phyloP scores from a whole-genome alignment of 2,113 vertebrate genomes.

The Micronycteris hirsuta region DNA sequence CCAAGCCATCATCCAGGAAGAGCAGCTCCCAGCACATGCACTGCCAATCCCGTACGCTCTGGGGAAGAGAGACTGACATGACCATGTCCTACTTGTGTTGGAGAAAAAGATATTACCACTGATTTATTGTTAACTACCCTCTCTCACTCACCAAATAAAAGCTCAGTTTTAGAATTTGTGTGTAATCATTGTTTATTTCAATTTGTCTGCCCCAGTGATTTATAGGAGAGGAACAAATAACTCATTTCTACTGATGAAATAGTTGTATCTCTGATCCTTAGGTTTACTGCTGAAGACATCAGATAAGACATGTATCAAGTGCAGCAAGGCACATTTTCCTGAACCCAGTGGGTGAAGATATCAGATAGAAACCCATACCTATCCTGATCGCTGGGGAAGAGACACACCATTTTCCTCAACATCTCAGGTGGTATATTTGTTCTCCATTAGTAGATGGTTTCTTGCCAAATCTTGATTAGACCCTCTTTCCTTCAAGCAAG shows the following conservation, averaged over 20 bases:
- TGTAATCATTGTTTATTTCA: background rate
- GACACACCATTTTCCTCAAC: background rate
- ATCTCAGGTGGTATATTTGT: background rate
- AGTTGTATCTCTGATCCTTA: background rate
- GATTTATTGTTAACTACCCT: background rate
- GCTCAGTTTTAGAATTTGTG: background rate
- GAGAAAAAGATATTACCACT: background rate
- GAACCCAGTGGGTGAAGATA: background rate
- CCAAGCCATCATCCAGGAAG: background rate
- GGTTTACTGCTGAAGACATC: background rate
- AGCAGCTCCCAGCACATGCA: background rate
- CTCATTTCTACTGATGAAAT: background rate
- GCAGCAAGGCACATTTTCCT: background rate
- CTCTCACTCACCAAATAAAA: background rate
- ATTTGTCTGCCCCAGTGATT: background rate
- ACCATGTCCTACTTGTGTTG: background rate
- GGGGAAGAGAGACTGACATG: background rate
- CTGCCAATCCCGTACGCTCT: background rate
- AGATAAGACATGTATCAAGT: background rate
- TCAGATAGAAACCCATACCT: background rate
- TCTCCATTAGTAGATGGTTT: background rate
- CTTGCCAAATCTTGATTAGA: background rate
- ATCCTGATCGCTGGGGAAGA: background rate
- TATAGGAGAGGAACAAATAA: background rate
- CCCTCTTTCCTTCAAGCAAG: background rate